Conservation (phyloP, 2,888 invertebrate species). For the Stenoptilia bipunctidactyla region DNA sequence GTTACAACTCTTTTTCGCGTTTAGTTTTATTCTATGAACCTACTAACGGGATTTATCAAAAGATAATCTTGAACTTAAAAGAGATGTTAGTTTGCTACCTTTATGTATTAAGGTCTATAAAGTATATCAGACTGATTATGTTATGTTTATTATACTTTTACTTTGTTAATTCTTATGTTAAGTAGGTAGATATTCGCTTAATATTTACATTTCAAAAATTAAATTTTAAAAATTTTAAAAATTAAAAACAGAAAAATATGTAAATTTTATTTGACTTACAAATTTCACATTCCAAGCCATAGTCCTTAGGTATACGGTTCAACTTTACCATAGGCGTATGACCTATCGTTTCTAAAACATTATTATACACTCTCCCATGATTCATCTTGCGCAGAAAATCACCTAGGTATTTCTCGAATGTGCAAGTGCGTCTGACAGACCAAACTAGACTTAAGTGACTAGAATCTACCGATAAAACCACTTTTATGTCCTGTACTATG, state of each 20-base stretch:
- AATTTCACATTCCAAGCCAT: conserved; percentile 83
- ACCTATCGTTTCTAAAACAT: conserved; percentile 75
- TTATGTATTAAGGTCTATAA: too few relatives aligned
- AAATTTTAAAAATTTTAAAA: neutral
- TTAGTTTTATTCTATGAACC: too few relatives aligned
- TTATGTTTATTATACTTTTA: too few relatives aligned
- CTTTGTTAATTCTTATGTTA: too few relatives aligned
- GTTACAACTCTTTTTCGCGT: too few relatives aligned
- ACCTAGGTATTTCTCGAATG: conserved; percentile 12
- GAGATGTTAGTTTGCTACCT: too few relatives aligned
- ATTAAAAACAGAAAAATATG: neutral
- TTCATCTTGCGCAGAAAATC: neutral
- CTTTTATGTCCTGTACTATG: neutral
- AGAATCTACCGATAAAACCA: neutral
- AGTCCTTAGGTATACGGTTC: conserved; percentile 79
- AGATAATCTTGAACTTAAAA: too few relatives aligned
- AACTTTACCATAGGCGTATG: conserved; percentile 83
- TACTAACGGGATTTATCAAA: too few relatives aligned
- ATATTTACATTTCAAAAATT: too few relatives aligned
- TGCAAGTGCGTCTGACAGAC: neutral
- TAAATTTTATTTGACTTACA: conserved; percentile 69
- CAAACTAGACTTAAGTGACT: neutral
- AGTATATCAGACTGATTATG: too few relatives aligned
- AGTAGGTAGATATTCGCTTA: neutral
- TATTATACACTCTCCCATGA: conserved; percentile 16